Evolutionary conservation across 2,797 vertebrate species (phyloP).

Genomic region (Poecilia velifera): DNA sequence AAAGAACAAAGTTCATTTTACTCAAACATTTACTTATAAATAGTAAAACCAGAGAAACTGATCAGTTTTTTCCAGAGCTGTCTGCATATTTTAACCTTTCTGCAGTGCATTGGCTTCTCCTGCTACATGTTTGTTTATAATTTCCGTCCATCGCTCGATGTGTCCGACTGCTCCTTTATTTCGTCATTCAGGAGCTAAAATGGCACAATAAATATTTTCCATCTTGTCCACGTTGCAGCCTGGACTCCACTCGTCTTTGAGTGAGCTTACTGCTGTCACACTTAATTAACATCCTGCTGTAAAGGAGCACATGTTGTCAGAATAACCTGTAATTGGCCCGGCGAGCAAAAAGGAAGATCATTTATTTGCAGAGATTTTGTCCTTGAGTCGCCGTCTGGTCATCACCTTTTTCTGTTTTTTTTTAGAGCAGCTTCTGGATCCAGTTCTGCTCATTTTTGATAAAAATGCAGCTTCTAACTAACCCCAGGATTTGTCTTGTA

Average conservation of each 20-base stretch:
- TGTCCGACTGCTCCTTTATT: not conserved
- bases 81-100: no score
- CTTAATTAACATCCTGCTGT: slow-evolving; percentile 21
- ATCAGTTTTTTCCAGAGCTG: no score
- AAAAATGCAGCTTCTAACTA: not conserved
- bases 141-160: no score
- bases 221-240: not conserved
- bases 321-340: slow-evolving; percentile 12
- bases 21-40: no score
- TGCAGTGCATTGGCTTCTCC: no score
- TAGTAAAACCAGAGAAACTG: no score
- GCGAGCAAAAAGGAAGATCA: slow-evolving; percentile 1
- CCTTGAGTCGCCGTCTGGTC: slow-evolving; percentile 1
- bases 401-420: not conserved
- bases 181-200: not conserved
- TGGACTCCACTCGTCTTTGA: not conserved
- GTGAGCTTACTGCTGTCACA: not conserved
- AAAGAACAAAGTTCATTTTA: no score
- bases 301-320: not conserved
- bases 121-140: no score
- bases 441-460: not conserved
- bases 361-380: slow-evolving; percentile 11
- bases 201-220: not conserved
- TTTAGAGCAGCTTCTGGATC: not conserved
- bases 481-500: not conserved